Evolutionary conservation across 1,140 invertebrate species (phyloP).

Genomic region (Ceratina japonica): DNA sequence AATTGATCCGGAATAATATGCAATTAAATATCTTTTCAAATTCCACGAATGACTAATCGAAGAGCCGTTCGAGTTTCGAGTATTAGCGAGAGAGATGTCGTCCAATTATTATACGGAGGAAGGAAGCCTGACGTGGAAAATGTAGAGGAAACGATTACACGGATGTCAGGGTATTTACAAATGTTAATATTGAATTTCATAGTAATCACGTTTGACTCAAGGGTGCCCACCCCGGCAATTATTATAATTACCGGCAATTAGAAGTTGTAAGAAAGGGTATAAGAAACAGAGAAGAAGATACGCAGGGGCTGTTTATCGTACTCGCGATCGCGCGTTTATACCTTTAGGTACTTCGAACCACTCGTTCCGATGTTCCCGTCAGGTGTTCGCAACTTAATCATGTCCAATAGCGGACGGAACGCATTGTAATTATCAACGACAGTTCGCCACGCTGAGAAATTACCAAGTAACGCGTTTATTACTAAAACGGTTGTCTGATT

Average conservation of each 20-base stretch:
- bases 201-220: neutral
- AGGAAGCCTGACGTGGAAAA: too few species aligned
- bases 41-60: too few species aligned
- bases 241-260: constrained; percentile 31
- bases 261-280: constrained; percentile 12
- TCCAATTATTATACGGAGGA: too few species aligned
- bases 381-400: constrained; percentile 35
- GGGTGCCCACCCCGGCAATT: neutral
- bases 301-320: constrained; percentile 24
- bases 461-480: constrained; percentile 5
- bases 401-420: constrained; percentile 24
- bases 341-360: neutral
- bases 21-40: constrained; percentile 6
- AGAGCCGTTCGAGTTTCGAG: too few species aligned
- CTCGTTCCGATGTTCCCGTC: constrained; percentile 12
- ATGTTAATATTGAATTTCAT: constrained; percentile 8
- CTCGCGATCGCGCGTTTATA: constrained; percentile 7
- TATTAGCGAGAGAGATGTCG: too few species aligned
- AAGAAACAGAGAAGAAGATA: neutral
- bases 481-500: constrained; percentile 28
- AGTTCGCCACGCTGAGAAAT: constrained; percentile 10
- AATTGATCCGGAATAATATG: constrained; percentile 1
- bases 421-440: constrained; percentile 36
- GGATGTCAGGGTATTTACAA: too few species aligned
- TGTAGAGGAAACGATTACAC: too few species aligned